Percentiles rank a stretch among this genome's conserved stretches.
Evolutionary conservation across 2,797 vertebrate genomes (phyloP).

Genomic region (Tokudaia muenninki): DNA sequence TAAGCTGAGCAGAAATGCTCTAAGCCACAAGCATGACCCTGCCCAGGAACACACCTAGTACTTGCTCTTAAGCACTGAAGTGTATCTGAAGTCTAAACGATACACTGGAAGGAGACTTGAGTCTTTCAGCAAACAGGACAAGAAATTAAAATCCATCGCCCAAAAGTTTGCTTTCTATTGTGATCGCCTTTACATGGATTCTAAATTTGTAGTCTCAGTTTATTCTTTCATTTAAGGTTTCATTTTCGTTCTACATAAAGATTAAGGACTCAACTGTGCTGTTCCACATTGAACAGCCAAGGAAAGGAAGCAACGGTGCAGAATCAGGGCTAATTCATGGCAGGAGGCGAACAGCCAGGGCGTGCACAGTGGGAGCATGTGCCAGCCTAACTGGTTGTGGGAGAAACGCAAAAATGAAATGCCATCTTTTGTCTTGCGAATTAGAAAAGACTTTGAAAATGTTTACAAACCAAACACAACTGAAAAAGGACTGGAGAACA

Average conservation of each 20-base stretch:
- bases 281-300: background rate
- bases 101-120: background rate
- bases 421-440: background rate
- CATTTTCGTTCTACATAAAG: background rate
- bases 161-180: background rate
- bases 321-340: background rate
- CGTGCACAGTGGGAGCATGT: background rate
- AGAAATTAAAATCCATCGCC: background rate
- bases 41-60: background rate
- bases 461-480: background rate
- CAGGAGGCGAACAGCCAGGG: background rate
- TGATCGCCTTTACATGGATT: constrained; percentile 5
- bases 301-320: background rate
- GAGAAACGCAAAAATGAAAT: background rate
- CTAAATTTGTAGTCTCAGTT: background rate
- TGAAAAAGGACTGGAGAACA: background rate
- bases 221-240: background rate
- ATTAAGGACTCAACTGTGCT: background rate
- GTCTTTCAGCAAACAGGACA: background rate
- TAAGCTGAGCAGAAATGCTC: background rate
- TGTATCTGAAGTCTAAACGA: background rate
- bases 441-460: constrained; percentile 32
- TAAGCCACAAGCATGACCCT: background rate
- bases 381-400: background rate
- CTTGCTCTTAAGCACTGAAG: background rate